phyloP scores from a whole-genome alignment of 2,113 vertebrate genomes.

The Rhombomys opimus region DNA sequence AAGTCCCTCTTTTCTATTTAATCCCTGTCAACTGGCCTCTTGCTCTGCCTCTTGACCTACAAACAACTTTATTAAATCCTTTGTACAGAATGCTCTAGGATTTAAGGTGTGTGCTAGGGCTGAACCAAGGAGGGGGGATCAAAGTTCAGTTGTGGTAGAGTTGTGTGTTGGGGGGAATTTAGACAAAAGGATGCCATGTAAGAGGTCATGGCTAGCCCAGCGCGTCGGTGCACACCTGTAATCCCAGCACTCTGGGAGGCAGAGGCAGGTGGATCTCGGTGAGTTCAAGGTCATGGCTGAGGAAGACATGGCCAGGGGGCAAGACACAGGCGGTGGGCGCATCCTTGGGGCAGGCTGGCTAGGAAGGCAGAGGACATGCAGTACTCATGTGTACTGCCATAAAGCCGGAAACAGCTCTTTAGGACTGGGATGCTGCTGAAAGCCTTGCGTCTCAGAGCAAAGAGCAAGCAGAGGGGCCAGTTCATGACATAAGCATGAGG shows the following conservation, averaged over 20 bases:
- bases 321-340: neutral
- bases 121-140: neutral
- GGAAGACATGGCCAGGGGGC: neutral
- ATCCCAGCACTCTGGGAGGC: too few species aligned
- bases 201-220: neutral
- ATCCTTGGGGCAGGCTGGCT: neutral
- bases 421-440: neutral
- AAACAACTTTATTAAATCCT: too few species aligned
- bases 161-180: neutral
- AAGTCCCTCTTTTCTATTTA: too few species aligned
- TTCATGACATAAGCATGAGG: neutral
- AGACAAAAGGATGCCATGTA: neutral
- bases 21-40: too few species aligned
- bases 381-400: accelerated
- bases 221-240: too few species aligned
- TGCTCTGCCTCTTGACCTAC: too few species aligned
- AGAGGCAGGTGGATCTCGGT: too few species aligned
- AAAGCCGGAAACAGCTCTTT: neutral
- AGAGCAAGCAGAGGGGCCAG: neutral
- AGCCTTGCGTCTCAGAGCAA: neutral
- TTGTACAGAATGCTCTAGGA: too few species aligned
- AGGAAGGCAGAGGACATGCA: accelerated
- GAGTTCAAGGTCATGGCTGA: neutral
- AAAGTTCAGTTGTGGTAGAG: neutral
- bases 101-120: too few species aligned